Base-by-base conservation (phyloP, 2,888 invertebrate species). In the Latheticus oryzae region DNA sequence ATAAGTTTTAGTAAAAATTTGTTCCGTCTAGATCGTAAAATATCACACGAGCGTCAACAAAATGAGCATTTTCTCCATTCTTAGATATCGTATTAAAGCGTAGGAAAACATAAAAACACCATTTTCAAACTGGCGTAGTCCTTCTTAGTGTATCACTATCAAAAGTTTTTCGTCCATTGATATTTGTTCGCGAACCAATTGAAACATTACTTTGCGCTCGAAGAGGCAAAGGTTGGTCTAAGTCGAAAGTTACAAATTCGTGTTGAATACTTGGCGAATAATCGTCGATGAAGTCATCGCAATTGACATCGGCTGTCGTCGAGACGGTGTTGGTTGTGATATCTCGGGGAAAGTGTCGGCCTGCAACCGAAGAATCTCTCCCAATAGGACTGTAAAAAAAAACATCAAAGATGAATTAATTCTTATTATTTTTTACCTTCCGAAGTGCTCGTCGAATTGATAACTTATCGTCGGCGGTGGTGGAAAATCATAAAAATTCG, bases 211-310 rank as follows among this genome's bases (percentile, higher is more conserved):
- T 78, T 40, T 74, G 77, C 3, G 76, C 75, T 56, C 69, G 66
- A 5, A 69, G 40, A 21, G 82, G 80, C 64, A 82, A 66, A 13
- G 83, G 79, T 33, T 83, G 83, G 23, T 86, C 87, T 50, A 86
- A 80, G 68, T 88, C 87, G 72, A 89, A 89, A 5, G 88, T 87
- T 33, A 88, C 87, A 72, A 88, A 83, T 68, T 89, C 89, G 63
- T 87, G 87, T 32, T 80, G 82, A 56, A 80, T 71, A 56, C 78
- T 78, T 5, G 87, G 84, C 45, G 86, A 84, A 63, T 79, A 80
- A 60, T 85, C 86, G 26, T 84, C 79, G 16, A 73, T 60, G 53
- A 73, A 74, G 11, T 78, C 78, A 60, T 79, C 80, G 63, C 77
- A 77, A 61, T 77, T 79, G 21, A 84, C 81, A 66, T 84, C 84